Evolutionary conservation across 2,888 invertebrate species (phyloP).

Genomic region (Litoditis marina): DNA sequence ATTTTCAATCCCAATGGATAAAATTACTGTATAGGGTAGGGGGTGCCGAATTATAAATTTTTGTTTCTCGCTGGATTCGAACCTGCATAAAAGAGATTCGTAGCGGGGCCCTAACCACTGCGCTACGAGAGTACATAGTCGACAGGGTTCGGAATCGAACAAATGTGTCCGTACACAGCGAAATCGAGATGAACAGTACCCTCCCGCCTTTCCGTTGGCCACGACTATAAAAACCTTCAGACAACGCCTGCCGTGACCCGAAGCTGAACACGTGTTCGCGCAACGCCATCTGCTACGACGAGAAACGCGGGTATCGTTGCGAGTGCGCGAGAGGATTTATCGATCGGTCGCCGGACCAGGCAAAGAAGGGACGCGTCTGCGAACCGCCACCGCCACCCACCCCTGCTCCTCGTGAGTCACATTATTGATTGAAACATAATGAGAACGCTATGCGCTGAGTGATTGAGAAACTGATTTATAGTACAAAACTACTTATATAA

Average conservation of each 20-base stretch:
- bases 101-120: too few species aligned
- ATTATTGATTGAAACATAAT: not conserved
- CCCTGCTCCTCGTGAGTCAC: conserved; percentile 41
- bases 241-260: conserved; percentile 60
- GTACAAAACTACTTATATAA: not conserved
- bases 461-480: not conserved
- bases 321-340: conserved; percentile 58
- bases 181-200: too few species aligned
- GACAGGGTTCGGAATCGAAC: too few species aligned
- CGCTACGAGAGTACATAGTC: too few species aligned
- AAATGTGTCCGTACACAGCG: too few species aligned
- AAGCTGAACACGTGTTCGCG: conserved; percentile 60
- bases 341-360: conserved; percentile 54
- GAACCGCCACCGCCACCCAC: conserved; percentile 56
- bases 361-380: conserved; percentile 55
- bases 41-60: too few species aligned
- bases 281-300: conserved; percentile 61
- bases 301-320: conserved; percentile 54
- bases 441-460: not conserved
- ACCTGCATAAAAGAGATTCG: too few species aligned
- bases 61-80: too few species aligned
- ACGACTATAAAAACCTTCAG: conserved; percentile 26
- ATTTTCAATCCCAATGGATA: too few species aligned
- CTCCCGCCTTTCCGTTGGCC: not conserved
- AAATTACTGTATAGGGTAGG: too few species aligned